Conservation (phyloP, 2,113 vertebrate species). For the Boleophthalmus pectinirostris region DNA sequence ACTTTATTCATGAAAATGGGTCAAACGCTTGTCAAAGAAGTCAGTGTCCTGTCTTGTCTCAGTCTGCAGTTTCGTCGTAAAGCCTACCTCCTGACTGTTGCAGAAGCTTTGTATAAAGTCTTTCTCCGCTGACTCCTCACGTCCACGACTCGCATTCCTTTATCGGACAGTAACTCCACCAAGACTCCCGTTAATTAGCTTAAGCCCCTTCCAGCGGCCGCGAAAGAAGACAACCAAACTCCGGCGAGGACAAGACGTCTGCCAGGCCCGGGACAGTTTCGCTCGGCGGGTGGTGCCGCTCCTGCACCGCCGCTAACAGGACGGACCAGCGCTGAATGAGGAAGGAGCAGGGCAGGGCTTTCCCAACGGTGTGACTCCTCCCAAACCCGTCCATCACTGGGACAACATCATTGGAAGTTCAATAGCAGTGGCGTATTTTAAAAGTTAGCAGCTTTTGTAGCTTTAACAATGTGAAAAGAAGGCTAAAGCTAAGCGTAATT, state of each 20-base stretch:
- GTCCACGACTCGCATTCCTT: conserved; percentile 43
- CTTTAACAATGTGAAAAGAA: conserved; percentile 1
- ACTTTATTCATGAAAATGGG: background rate
- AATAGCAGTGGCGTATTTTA: conserved; percentile 29
- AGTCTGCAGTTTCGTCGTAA: conserved; percentile 9
- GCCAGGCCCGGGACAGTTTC: conserved; percentile 31
- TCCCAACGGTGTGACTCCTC: conserved; percentile 62
- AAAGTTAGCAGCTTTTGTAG: conserved; percentile 22
- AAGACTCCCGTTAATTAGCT: background rate
- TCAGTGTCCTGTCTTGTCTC: background rate
- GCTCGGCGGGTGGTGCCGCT: conserved; percentile 20
- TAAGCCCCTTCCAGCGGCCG: conserved; percentile 16
- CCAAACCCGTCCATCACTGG: conserved; percentile 26
- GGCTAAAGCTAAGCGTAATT: background rate
- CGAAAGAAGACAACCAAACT: background rate
- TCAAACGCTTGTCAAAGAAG: background rate
- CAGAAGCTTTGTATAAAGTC: conserved; percentile 13
- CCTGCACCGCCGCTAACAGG: conserved; percentile 24
- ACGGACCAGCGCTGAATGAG: conserved; percentile 30
- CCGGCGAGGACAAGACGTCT: conserved; percentile 7
- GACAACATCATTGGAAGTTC: conserved; percentile 39
- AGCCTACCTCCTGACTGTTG: conserved; percentile 47
- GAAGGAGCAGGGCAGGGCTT: conserved; percentile 54
- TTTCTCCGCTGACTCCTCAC: conserved; percentile 22
- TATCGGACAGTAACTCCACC: conserved; percentile 29